A percentile compares a stretch with the other conserved stretches of the same genome.
Conservation (phyloP, 1,140 invertebrate species). For the Drosophila orena region DNA sequence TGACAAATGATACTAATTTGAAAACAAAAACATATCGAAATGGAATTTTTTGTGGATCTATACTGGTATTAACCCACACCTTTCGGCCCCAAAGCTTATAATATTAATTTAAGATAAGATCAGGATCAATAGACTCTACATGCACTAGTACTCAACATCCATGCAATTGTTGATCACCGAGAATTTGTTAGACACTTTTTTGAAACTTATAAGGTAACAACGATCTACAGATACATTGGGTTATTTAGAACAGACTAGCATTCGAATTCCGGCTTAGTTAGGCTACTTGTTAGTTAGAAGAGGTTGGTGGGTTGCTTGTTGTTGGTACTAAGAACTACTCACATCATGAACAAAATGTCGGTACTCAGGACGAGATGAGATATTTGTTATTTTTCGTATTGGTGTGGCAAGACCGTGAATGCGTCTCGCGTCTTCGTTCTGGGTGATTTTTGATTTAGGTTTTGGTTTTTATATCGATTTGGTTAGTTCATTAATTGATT, state of each 20-base stretch:
- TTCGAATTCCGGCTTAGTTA: constrained; percentile 29
- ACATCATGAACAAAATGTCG: constrained; percentile 85
- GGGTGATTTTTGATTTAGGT: constrained; percentile 74
- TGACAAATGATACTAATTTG: too few relatives aligned
- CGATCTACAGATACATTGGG: constrained; percentile 39
- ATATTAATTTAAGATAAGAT: neutral
- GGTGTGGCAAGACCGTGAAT: constrained; percentile 85
- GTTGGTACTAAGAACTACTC: constrained; percentile 82
- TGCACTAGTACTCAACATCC: constrained; percentile 27
- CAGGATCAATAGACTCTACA: neutral
- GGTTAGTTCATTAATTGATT: constrained; percentile 46
- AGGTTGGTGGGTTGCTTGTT: constrained; percentile 29
- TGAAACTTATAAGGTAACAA: constrained; percentile 2
- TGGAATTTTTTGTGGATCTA: neutral
- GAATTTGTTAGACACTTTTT: neutral
- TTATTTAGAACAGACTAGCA: constrained; percentile 22
- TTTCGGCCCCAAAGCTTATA: neutral
- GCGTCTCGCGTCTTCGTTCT: constrained; percentile 85
- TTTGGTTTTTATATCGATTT: constrained; percentile 49
- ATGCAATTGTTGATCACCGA: constrained; percentile 16
- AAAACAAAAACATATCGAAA: too few relatives aligned
- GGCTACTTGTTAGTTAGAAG: constrained; percentile 57
- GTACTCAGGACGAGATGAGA: constrained; percentile 85
- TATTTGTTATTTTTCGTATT: constrained; percentile 85
- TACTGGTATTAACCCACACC: neutral